Evolutionary conservation across 2,113 vertebrate genomes (phyloP), one percentile per base, ranked within the genome.

Genomic region (Pelecanus crispus): DNA sequence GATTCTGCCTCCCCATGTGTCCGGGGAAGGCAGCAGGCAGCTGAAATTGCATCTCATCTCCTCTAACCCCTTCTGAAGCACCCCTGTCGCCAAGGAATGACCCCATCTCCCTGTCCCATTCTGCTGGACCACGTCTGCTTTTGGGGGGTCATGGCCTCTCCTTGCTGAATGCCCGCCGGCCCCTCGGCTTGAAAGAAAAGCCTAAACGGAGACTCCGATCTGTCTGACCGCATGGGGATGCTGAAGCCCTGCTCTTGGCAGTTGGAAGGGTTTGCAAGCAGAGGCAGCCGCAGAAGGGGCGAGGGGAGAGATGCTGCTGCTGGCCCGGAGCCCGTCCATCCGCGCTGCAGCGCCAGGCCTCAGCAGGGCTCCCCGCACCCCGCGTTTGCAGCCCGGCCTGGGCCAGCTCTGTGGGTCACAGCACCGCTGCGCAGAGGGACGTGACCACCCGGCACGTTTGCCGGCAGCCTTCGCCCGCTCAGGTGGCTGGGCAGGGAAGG

Each of bases 171-270:
- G 3, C 29, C 59, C 3, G 0, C 40, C 11, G 47, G 36, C 13
- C 42, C 1, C 0, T 31, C 18, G 3, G 1, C 62, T 67, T 26
- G 36, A 45, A 59, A 14, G 28, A 42, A 81, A 70, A 59, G 6
- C n/a, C 56, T 9, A 1, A 59, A 1, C 15, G 34, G 61, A 61
- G 84, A 2, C 12, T 32, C 11, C 0, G 8, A 18, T 3, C 26
- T 2, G 6, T 78, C 44, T 92, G 96, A 61, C 96, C 96, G 1
- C 95, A 13, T 34, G 96, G 95, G 95, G 95, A 90, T 96, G 96
- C 96, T 96, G 94, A 75, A 92, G 91, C 11, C 82, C 86, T 18
- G 79, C 5, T 55, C 75, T 67, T 36, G 86, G 86, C 40, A 16
- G 9, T 0, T 4, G 2, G 77, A n/a, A 86, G 49, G 6, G 34